Percentiles rank a stretch among this genome's conserved stretches.
Conservation (phyloP, 2,113 vertebrate species). For the Hoplias malabaricus region DNA sequence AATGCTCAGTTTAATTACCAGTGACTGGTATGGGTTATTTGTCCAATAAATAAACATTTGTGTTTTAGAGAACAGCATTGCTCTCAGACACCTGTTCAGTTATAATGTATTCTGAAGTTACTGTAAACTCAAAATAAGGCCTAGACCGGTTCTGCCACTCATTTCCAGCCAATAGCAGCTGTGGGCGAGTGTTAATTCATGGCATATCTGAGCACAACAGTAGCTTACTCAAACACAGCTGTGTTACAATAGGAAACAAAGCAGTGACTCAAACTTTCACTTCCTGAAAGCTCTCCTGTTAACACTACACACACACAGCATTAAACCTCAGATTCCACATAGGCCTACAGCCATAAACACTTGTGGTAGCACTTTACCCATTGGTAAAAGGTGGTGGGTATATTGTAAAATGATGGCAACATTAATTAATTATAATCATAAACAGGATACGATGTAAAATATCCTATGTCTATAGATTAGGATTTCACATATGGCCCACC, state of each 20-base stretch:
- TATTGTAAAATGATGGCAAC: too few species aligned
- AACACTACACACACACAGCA: slow-evolving; percentile 12
- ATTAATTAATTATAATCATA: too few species aligned
- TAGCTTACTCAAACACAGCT: slow-evolving; percentile 47
- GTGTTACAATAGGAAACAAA: slow-evolving; percentile 41
- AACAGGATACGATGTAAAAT: too few species aligned
- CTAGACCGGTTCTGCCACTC: slow-evolving; percentile 34
- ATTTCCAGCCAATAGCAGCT: slow-evolving; percentile 3
- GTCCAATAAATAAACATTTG: too few species aligned
- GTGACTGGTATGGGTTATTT: too few species aligned
- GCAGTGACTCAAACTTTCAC: slow-evolving; percentile 17
- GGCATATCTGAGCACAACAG: slow-evolving; percentile 22
- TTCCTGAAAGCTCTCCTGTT: slow-evolving; percentile 14
- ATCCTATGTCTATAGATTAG: too few species aligned
- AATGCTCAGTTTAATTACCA: too few species aligned
- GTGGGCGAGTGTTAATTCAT: not conserved
- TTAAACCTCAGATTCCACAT: not conserved
- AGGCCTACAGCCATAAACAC: not conserved
- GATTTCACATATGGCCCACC: too few species aligned
- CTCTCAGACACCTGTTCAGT: too few species aligned
- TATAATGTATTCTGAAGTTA: not conserved
- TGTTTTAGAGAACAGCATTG: too few species aligned
- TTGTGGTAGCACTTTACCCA: too few species aligned
- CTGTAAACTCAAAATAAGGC: slow-evolving; percentile 8
- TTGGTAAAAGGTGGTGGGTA: too few species aligned